These are phyloP conservation scores for Rhamnusium bicolor DNA, from an alignment of 2,888 invertebrate species.

Conservation along the genomic window DNA sequence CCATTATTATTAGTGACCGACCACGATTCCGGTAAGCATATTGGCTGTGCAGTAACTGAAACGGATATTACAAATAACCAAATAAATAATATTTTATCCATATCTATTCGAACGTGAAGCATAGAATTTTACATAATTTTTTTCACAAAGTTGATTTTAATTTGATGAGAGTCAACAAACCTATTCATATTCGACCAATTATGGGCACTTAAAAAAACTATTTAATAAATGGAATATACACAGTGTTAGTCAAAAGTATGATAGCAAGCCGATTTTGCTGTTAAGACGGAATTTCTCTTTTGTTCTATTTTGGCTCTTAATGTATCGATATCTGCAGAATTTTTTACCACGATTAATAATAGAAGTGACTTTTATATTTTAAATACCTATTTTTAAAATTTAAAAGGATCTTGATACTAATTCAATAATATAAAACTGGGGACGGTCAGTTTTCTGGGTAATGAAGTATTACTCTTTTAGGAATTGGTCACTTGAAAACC, in stretches of 20 bases:
- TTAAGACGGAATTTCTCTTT: too few relatives aligned
- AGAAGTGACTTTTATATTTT: too few relatives aligned
- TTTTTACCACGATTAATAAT: too few relatives aligned
- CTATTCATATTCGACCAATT: not conserved
- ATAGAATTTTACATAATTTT: not conserved
- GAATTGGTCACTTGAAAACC: too few relatives aligned
- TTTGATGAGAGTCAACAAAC: not conserved
- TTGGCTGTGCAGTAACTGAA: slow-evolving; percentile 84
- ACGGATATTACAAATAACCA: slow-evolving; percentile 42
- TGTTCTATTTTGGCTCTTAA: too few relatives aligned
- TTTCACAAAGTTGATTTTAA: not conserved
- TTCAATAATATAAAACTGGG: too few relatives aligned
- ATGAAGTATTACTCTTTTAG: too few relatives aligned
- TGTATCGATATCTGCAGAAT: too few relatives aligned
- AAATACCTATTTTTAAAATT: too few relatives aligned
- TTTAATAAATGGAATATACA: not conserved
- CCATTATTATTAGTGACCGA: slow-evolving; percentile 72
- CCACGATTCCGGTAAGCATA: slow-evolving; percentile 74
- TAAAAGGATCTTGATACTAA: too few relatives aligned
- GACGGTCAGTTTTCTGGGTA: too few relatives aligned
- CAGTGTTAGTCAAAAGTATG: not conserved
- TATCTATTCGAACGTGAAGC: slow-evolving; percentile 9
- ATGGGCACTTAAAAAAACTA: not conserved
- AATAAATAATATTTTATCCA: slow-evolving; percentile 14
- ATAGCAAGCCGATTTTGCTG: too few relatives aligned